Base-by-base conservation (phyloP, 2,888 invertebrate genomes). In the Caenorhabditis drosophilae region DNA sequence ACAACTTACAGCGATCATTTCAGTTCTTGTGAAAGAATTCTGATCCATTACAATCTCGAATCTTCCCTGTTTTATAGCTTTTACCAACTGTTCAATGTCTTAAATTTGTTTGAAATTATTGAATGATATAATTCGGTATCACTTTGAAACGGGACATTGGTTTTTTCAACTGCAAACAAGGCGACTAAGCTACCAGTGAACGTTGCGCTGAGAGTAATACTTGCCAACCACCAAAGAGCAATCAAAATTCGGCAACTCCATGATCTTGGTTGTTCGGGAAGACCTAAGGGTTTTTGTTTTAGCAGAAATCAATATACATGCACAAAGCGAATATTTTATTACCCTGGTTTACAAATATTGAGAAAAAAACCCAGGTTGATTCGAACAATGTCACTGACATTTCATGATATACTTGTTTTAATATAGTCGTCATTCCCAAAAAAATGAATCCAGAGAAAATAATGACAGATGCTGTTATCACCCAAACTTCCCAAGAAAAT, bases 151-250 rank as follows among this genome's bases (percentile, higher is more conserved):
- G 80, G 79, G 25, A 79, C 36, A 55, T 54, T 67, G 12, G 67
- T 67, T 56, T 76, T 76, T 52, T 78, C 76, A 12, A 79, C 77
- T 7, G 80, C 78, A 60, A 80, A 80, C 2, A 80, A 62, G 9
- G 80, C 80, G 9, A 80, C 79, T n/a, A 80, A 67, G 51, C 75
- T 73, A 25, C 80, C 80, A 12, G 80, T 80, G 56, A 79, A 80
- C 16, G 76, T 77, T 11, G 81, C 80, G 51, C 72, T 68, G n/a
- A 80, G 60, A 40, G 80, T 78, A 34, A 81, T 67, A 25, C 72
- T 67, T 11, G 73, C 72, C 48, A 80, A 34, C 79, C 81, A 81
- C 78, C 78, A 81, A 7, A 76, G 45, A 12, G 79, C 73, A 9
- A 80, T 51, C 34, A 81, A 54, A 20, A 77, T 68, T 23, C 80